Percentiles rank a stretch among this genome's conserved stretches.
Evolutionary conservation across 2,797 vertebrate genomes (phyloP).

Genomic region (Orientallactaga sibirica): DNA sequence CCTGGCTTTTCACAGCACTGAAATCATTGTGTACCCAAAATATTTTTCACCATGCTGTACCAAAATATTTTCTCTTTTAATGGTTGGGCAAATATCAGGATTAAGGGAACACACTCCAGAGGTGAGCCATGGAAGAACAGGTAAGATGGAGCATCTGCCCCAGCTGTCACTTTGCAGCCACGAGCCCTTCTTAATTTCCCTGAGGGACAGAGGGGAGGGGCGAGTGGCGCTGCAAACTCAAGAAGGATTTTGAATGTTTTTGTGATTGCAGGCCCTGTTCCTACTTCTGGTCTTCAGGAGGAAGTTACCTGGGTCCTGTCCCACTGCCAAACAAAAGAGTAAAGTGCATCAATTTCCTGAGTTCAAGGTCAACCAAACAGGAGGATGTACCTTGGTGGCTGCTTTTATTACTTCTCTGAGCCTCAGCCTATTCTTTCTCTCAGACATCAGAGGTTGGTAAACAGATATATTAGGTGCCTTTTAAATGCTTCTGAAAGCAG

Average conservation of each 20-base stretch:
- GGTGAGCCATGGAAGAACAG: not conserved
- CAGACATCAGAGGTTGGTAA: not conserved
- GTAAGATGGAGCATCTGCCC: not conserved
- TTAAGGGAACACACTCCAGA: slow-evolving; percentile 46
- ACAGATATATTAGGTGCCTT: not conserved
- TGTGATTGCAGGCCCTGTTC: accelerated
- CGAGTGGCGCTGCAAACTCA: not conserved
- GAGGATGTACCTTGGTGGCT: accelerated
- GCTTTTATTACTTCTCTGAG: not conserved
- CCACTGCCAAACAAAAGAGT: accelerated
- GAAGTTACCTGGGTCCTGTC: accelerated
- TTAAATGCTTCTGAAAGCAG: not conserved
- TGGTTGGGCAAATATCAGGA: slow-evolving; percentile 61
- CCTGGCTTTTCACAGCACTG: not conserved
- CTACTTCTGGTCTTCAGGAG: accelerated
- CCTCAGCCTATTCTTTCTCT: not conserved
- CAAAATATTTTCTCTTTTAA: slow-evolving; percentile 27
- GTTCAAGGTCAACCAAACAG: too few relatives aligned
- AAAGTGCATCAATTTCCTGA: accelerated
- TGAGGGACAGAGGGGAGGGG: not conserved
- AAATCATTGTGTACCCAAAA: not conserved
- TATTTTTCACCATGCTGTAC: not conserved
- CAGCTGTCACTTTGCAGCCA: not conserved
- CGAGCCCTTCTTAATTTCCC: slow-evolving; percentile 26
- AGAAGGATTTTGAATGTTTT: not conserved